A percentile compares a stretch with the other conserved stretches of the same genome.
These are phyloP conservation scores for Eufriesea mexicana DNA, from an alignment of 1,140 invertebrate genomes.

Conservation along the genomic window DNA sequence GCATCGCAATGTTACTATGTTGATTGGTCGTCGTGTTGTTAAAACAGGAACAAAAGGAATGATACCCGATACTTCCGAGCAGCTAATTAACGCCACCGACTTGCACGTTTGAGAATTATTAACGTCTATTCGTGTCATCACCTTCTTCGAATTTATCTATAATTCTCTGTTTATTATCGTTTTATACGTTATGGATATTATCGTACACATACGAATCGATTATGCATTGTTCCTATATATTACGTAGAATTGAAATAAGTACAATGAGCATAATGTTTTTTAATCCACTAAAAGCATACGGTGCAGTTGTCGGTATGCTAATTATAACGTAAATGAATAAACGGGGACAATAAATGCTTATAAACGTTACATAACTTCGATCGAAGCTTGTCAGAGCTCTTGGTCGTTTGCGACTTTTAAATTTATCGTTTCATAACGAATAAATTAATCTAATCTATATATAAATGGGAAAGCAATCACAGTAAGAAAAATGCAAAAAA, in stretches of 20 bases:
- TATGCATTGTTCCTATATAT: no score
- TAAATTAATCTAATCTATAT: background rate
- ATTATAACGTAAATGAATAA: background rate
- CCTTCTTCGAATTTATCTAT: background rate
- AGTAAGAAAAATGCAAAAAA: background rate
- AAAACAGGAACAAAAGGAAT: conserved; percentile 60
- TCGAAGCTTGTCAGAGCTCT: background rate
- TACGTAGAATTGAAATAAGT: no score
- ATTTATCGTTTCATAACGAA: background rate
- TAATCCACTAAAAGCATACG: background rate
- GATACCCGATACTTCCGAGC: conserved; percentile 25
- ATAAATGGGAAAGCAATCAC: background rate
- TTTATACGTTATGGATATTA: no score
- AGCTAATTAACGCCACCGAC: conserved; percentile 43
- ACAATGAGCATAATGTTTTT: no score
- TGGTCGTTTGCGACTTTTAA: conserved; percentile 1
- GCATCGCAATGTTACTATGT: conserved; percentile 65
- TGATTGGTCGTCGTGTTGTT: conserved; percentile 56
- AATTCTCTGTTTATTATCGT: background rate
- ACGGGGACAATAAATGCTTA: no score
- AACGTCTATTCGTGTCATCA: background rate
- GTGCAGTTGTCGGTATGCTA: background rate
- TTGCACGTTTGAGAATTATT: background rate
- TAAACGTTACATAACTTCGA: background rate
- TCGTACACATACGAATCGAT: background rate